Evolutionary conservation across 2,888 invertebrate species (phyloP), one percentile per base, ranked within the genome.

Genomic region (Cryptophagus acutangulus): DNA sequence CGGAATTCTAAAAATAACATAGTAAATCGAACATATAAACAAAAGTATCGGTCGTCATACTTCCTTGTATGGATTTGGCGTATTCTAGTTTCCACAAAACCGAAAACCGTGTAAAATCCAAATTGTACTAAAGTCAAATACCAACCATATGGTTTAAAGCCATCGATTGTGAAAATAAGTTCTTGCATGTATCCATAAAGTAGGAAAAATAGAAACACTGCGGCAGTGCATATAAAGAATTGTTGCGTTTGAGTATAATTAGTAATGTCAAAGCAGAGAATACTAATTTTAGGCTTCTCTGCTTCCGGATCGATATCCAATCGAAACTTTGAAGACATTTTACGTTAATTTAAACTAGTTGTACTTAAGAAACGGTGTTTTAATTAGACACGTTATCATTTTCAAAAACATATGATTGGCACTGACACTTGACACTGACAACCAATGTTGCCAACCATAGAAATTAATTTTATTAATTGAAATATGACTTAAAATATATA

Each of bases 121-220:
- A 96, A 96, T 71, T 96, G 95, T 10, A 94, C 75, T 41, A 95
- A 72, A 1, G 96, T 96, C 46, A 96, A 75, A 66, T 89, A 94
- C 84, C 94, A 85, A 31, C 94, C 94, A 61, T 84, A 87, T 0
- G 89, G 84, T 59, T 87, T 83, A 55, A 94, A 89, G 29, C 90
- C 92, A 14, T 88, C 83, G n/a, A 87, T 75, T 0, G 87, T 84
- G 67, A 95, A 96, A 62, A 96, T 89, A 30, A 93, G 71, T 71
- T 96, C 96, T 77, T 89, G 80, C 63, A 88, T 76, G 70, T 91
- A 95, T 37, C 94, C 95, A 74, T 95, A 95, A 1, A 91, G 74
- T 43, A 94, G 69, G 68, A 88, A 96, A 62, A 92, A 87, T 47
- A 86, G 67, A 68, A 95, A 93, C 4, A 93, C 87, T 38, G 87